Percentiles rank a stretch among this genome's conserved stretches.
Conservation (phyloP, 30 jellyfish, hydroid and myxozoan species). For the Catostylus mosaicus region DNA sequence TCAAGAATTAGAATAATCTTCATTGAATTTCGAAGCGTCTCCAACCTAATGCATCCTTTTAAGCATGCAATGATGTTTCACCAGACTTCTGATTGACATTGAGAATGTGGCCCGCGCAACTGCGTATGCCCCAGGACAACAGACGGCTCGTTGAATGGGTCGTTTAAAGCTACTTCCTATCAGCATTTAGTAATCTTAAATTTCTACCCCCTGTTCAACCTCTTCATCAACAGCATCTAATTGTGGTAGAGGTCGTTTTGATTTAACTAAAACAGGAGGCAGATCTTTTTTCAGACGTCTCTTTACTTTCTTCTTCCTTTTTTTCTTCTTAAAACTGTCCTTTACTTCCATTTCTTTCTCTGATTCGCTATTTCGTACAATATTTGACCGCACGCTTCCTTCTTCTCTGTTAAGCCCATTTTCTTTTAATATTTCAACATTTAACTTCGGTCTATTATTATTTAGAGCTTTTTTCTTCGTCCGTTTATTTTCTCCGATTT, state of each 20-base stretch:
- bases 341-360: constrained; percentile 57
- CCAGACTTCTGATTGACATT: no score
- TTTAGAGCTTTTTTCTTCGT: not conserved
- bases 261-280: constrained; percentile 9
- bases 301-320: not conserved
- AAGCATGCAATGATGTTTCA: no score
- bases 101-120: no score
- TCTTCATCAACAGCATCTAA: no score
- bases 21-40: no score
- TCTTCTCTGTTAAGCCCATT: not conserved
- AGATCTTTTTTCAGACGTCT: not conserved
- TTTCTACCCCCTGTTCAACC: no score
- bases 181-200: no score
- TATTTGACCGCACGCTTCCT: constrained; percentile 7
- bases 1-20: no score
- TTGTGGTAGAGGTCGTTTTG: constrained; percentile 21
- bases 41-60: no score
- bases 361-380: constrained; percentile 47
- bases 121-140: no score
- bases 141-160: no score
- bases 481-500: constrained; percentile 26
- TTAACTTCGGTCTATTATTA: not conserved
- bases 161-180: no score
- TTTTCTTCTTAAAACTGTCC: constrained; percentile 26
- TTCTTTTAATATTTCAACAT: not conserved